phyloP scores from a whole-genome alignment of 2,797 vertebrate species.

The Oryzias sinensis region DNA sequence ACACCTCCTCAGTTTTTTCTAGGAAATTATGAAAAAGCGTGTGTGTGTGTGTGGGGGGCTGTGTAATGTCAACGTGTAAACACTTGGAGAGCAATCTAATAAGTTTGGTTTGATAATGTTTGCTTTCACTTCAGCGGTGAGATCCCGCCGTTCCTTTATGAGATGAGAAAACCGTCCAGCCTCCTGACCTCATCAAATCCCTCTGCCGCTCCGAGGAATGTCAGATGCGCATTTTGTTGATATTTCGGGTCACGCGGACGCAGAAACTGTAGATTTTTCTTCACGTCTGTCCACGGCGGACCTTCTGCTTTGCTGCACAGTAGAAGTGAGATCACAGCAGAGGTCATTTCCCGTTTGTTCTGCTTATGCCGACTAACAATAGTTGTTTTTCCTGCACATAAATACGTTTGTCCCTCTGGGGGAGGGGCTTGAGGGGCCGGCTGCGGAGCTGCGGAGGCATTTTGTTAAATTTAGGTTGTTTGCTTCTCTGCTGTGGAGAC shows the following conservation, averaged over 20 bases:
- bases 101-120: slow-evolving; percentile 32
- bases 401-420: slow-evolving; percentile 55
- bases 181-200: slow-evolving; percentile 15
- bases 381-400: slow-evolving; percentile 27
- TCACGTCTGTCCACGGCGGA: neutral
- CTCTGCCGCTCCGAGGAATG: slow-evolving; percentile 16
- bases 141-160: slow-evolving; percentile 11
- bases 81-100: slow-evolving; percentile 22
- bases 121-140: slow-evolving; percentile 24
- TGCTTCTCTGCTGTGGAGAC: slow-evolving; percentile 58
- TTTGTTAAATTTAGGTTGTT: slow-evolving; percentile 74
- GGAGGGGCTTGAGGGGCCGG: slow-evolving; percentile 41
- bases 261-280: neutral
- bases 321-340: slow-evolving; percentile 57
- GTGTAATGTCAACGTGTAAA: slow-evolving; percentile 10
- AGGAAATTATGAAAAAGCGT: slow-evolving; percentile 2
- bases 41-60: neutral
- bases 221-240: slow-evolving; percentile 13
- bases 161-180: slow-evolving; percentile 19
- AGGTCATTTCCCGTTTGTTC: slow-evolving; percentile 60
- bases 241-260: neutral
- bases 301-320: slow-evolving; percentile 19
- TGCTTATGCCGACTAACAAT: slow-evolving; percentile 50
- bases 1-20: slow-evolving; percentile 2
- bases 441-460: slow-evolving; percentile 59